These are phyloP conservation scores for Timema cristinae DNA, from an alignment of 2,888 invertebrate genomes.

Conservation along the genomic window DNA sequence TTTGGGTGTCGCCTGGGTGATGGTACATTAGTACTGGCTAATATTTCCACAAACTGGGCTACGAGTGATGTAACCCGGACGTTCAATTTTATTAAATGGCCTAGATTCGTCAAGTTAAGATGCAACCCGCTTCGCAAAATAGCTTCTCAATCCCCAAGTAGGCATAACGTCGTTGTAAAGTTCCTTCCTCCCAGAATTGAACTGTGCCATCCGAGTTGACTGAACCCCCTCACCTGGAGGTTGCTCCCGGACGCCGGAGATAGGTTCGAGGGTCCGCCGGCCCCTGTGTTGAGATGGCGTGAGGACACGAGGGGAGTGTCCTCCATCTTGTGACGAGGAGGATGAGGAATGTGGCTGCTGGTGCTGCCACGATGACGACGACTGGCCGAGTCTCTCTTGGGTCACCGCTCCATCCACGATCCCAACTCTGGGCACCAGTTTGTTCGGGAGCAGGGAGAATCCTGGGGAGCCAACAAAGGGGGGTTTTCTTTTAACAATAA, in stretches of 20 bases:
- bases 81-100: background rate
- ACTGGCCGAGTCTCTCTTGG: slow-evolving; percentile 23
- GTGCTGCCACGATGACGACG: background rate
- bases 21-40: too few relatives aligned
- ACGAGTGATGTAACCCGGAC: background rate
- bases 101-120: too few relatives aligned
- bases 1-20: too few relatives aligned
- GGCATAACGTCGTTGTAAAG: background rate
- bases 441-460: slow-evolving; percentile 24
- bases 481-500: too few relatives aligned
- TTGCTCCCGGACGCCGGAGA: background rate
- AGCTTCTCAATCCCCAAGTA: background rate
- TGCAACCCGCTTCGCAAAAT: too few relatives aligned
- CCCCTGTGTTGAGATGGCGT: slow-evolving; percentile 21
- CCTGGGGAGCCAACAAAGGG: slow-evolving; percentile 8
- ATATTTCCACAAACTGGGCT: too few relatives aligned
- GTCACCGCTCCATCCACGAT: background rate
- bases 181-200: background rate
- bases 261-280: slow-evolving; percentile 23
- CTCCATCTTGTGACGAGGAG: too few relatives aligned
- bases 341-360: too few relatives aligned
- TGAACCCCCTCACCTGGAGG: slow-evolving; percentile 10
- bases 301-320: slow-evolving; percentile 14
- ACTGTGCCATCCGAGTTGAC: background rate
- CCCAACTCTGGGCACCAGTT: slow-evolving; percentile 4